Evolutionary conservation across 2,888 invertebrate genomes (phyloP), one percentile per base, ranked within the genome.

Genomic region (Resseliella maxima): DNA sequence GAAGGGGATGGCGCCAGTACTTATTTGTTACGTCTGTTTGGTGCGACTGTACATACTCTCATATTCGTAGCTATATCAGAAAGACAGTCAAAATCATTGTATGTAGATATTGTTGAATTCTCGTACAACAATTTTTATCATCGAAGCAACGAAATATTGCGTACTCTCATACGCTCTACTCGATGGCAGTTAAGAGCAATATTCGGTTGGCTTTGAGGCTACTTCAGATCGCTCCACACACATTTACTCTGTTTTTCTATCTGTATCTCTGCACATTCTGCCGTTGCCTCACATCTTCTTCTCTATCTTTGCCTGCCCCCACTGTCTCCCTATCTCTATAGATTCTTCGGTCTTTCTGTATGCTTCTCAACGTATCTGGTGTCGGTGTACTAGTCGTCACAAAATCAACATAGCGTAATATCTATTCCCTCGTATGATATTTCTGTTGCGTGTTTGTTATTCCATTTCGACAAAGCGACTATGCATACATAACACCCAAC

Each of bases 1-100:
- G 83, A 83, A 83, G 86, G 83, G 86, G 50, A 86, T 83, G 86
- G 86, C 86, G 86, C 86, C 86, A 86, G 50, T 45, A 46, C 81
- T 46, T 86, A 86, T 86, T 86, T 72, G 45, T 35, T 83, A 64
- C 46, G 86, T 86, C 86, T 86, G 83, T 83, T 36, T 41, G 36
- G 83, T 83, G 72, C 72, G 72, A 72, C 72, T 72, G 72, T 72
- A 72, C 72, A 72, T 72, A 31, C 31, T 31, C 15, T 31, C 72
- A 27, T 72, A 59, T 72, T 72, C 31, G 72, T 35, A 24, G 72
- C 72, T 59, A n/a, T 59, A n/a, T 59, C 24, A 15, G 15, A 18
- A 8, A 10, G 50, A 5, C 5, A 50, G 18, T 50, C 46, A 18
- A 12, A 41, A 35, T 35, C 72, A 72, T 72, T 72, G 72, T 72